Percentiles rank a stretch among this genome's conserved stretches.
phyloP scores from a whole-genome alignment of 2,888 invertebrate species.

The Cephus spinipes region DNA sequence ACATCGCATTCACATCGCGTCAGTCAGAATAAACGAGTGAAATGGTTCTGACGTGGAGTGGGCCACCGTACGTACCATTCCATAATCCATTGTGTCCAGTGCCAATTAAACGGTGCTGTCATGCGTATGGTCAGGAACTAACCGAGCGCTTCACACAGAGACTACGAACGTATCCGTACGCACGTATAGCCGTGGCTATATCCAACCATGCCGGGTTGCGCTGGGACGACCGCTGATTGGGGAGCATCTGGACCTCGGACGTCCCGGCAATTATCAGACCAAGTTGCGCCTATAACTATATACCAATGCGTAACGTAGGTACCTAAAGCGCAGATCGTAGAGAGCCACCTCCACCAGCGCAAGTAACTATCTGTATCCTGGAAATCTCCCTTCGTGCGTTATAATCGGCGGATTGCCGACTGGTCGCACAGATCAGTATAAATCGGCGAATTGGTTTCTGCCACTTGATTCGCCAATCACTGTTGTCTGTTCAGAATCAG shows the following conservation, averaged over 20 bases:
- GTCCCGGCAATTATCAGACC: conserved; percentile 63
- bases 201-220: conserved; percentile 1
- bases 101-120: conserved; percentile 66
- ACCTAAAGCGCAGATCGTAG: conserved; percentile 12
- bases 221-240: conserved; percentile 62
- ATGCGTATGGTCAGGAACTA: conserved; percentile 65
- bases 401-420: conserved; percentile 55
- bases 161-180: conserved; percentile 42
- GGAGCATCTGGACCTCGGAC: conserved; percentile 65
- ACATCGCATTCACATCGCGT: conserved; percentile 10
- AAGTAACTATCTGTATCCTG: neutral
- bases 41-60: conserved; percentile 64
- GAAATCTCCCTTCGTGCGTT: conserved; percentile 38
- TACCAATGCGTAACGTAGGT: neutral
- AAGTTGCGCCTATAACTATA: conserved; percentile 18
- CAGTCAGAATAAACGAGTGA: conserved; percentile 55
- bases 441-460: conserved; percentile 60
- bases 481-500: neutral
- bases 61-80: conserved; percentile 43
- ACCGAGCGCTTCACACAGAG: conserved; percentile 62
- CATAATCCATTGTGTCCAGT: conserved; percentile 66
- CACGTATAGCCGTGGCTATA: conserved; percentile 11
- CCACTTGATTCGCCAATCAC: conserved; percentile 48
- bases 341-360: conserved; percentile 10
- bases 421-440: conserved; percentile 51